Conservation (phyloP, 35 echinoderm and acorn worm species). For the Chiridota heheva region DNA sequence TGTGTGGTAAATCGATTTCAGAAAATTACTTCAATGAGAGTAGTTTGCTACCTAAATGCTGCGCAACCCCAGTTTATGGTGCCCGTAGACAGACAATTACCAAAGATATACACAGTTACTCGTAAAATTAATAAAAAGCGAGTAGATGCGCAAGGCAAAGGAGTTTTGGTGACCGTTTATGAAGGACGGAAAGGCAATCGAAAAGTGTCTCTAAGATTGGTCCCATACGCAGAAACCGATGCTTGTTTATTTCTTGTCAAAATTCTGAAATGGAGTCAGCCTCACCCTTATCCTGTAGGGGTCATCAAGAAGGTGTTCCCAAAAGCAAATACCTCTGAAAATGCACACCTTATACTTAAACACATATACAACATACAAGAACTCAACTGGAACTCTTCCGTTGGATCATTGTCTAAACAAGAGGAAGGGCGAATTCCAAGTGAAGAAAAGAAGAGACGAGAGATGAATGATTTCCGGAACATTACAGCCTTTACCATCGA, state of each 20-base stretch:
- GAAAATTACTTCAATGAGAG: conserved; percentile 30
- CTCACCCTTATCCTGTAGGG: conserved; percentile 59
- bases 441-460: conserved; percentile 34
- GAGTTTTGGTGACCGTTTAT: conserved; percentile 42
- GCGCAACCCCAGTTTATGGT: conserved; percentile 62
- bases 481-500: conserved; percentile 41
- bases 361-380: conserved; percentile 49
- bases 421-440: conserved; percentile 61
- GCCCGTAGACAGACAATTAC: conserved; percentile 62
- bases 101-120: conserved; percentile 44
- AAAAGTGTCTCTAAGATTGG: neutral
- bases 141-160: neutral
- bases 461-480: too few species aligned
- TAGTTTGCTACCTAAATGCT: conserved; percentile 66
- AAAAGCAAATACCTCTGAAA: conserved; percentile 30
- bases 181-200: conserved; percentile 22
- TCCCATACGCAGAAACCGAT: conserved; percentile 40
- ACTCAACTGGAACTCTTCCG: conserved; percentile 3
- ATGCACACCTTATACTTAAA: conserved; percentile 60
- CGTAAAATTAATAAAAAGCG: conserved; percentile 21
- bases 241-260: conserved; percentile 72
- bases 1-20: conserved; percentile 43
- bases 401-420: conserved; percentile 10
- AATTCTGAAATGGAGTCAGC: conserved; percentile 46
- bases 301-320: conserved; percentile 53